A percentile compares a stretch with the other conserved stretches of the same genome.
Evolutionary conservation across 2,113 vertebrate genomes (phyloP).

Genomic region (Motacilla alba): DNA sequence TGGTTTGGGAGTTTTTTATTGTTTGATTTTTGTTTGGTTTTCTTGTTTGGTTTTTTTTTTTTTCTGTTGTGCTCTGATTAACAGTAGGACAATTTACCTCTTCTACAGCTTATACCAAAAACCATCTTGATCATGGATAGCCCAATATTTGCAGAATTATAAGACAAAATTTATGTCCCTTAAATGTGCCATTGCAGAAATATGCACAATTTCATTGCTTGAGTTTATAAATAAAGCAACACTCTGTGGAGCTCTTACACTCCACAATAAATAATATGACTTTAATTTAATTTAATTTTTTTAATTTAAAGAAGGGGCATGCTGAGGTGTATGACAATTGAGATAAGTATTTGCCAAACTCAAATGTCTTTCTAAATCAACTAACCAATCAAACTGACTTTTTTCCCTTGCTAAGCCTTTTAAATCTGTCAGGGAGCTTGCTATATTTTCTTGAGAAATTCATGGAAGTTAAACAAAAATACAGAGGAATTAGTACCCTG

Average conservation of each 20-base stretch:
- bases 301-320: background rate
- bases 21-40: background rate
- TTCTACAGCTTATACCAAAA: background rate
- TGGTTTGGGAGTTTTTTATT: background rate
- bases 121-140: background rate
- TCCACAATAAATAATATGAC: background rate
- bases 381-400: accelerated
- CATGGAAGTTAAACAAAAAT: background rate
- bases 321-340: background rate
- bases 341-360: background rate
- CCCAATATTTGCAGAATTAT: background rate
- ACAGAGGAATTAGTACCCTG: background rate
- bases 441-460: background rate
- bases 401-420: background rate
- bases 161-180: background rate
- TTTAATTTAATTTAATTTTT: background rate
- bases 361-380: background rate
- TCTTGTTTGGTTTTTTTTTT: background rate
- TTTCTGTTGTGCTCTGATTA: background rate
- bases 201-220: background rate
- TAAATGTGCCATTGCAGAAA: background rate
- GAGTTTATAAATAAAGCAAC: background rate
- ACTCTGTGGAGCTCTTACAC: background rate
- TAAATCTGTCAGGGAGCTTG: background rate
- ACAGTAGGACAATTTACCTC: background rate